A percentile compares a stretch with the other conserved stretches of the same genome.
These are phyloP conservation scores for Netelia virgata DNA, from an alignment of 2,888 invertebrate species.

Conservation along the genomic window DNA sequence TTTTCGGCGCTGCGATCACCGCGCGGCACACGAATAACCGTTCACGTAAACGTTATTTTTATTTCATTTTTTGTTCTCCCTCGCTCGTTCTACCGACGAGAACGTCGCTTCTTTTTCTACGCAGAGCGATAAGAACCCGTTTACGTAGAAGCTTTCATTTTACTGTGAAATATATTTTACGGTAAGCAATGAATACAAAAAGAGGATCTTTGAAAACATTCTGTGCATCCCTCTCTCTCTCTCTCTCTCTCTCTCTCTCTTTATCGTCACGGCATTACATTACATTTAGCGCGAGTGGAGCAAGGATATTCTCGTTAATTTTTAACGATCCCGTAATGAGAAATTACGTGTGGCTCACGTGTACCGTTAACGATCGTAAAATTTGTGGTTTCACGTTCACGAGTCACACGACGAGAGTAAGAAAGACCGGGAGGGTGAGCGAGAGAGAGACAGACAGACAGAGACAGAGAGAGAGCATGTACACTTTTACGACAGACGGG, in stretches of 20 bases:
- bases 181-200: slow-evolving; percentile 18
- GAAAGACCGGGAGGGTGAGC: not conserved
- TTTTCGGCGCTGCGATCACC: slow-evolving; percentile 40
- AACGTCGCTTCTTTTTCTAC: slow-evolving; percentile 7
- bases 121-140: slow-evolving; percentile 10
- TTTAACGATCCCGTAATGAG: slow-evolving; percentile 75
- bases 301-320: slow-evolving; percentile 70
- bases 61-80: slow-evolving; percentile 4
- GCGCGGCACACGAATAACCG: slow-evolving; percentile 14
- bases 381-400: slow-evolving; percentile 56
- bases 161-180: slow-evolving; percentile 11
- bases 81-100: slow-evolving; percentile 27
- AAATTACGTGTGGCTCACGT: slow-evolving; percentile 67
- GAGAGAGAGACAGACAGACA: not conserved
- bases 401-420: slow-evolving; percentile 10
- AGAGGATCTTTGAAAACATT: slow-evolving; percentile 13
- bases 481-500: slow-evolving; percentile 57
- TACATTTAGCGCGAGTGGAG: slow-evolving; percentile 36
- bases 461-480: not conserved
- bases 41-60: slow-evolving; percentile 46
- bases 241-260: not conserved
- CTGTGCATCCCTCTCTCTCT: not conserved
- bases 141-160: not conserved
- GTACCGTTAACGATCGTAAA: slow-evolving; percentile 70
- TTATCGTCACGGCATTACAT: slow-evolving; percentile 64